Evolutionary conservation across 1,140 invertebrate genomes (phyloP).

Genomic region (fruit fly (Drosophila melanogaster)): DNA sequence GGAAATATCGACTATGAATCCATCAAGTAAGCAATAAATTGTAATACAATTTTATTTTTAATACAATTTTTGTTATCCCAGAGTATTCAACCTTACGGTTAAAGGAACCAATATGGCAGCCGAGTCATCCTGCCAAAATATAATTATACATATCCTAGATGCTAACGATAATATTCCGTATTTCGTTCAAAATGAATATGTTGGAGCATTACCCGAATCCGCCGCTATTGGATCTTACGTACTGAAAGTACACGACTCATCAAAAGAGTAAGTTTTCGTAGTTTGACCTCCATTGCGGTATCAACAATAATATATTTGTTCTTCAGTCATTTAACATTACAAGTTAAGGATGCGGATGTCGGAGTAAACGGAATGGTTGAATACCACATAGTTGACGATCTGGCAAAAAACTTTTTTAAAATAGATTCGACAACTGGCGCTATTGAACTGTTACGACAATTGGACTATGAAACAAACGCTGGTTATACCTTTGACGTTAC

Average conservation of each 20-base stretch:
- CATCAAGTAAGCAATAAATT: constrained; percentile 70
- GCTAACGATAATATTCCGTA: constrained; percentile 94
- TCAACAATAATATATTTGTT: constrained; percentile 2
- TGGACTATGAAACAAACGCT: constrained; percentile 93
- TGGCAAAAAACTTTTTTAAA: constrained; percentile 90
- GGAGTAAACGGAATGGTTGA: constrained; percentile 92
- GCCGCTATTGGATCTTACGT: constrained; percentile 90
- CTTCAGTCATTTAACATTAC: constrained; percentile 91
- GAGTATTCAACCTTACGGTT: constrained; percentile 93
- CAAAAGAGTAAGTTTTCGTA: constrained; percentile 47
- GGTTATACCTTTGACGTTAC: constrained; percentile 92
- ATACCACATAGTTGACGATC: constrained; percentile 93
- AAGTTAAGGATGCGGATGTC: constrained; percentile 91
- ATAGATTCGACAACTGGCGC: constrained; percentile 96
- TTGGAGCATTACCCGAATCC: constrained; percentile 90
- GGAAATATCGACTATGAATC: constrained; percentile 92
- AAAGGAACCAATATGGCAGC: constrained; percentile 94
- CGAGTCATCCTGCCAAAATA: constrained; percentile 87
- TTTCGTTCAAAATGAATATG: constrained; percentile 89
- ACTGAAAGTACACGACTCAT: constrained; percentile 85
- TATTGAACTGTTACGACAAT: constrained; percentile 89
- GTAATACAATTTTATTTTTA: neutral
- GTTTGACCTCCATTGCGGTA: neutral
- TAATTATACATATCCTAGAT: constrained; percentile 92
- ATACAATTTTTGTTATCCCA: constrained; percentile 46